phyloP scores from a whole-genome alignment of 2,113 vertebrate species.

The Sigmodon hispidus region DNA sequence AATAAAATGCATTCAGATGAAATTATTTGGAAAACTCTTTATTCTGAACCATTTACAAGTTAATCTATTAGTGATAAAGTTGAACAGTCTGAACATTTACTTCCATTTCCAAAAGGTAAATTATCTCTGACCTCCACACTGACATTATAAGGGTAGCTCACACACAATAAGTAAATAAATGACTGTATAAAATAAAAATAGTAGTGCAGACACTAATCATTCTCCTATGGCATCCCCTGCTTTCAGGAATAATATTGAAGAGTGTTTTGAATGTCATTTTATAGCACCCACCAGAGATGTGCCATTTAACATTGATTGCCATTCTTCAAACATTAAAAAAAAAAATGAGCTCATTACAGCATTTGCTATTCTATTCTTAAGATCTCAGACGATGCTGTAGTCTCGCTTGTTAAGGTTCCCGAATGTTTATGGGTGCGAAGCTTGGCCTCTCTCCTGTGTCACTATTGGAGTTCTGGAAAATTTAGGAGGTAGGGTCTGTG shows the following conservation, averaged over 20 bases:
- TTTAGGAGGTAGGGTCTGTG: neutral
- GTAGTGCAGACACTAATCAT: neutral
- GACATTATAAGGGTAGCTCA: no score
- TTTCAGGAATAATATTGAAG: conserved; percentile 37
- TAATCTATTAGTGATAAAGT: neutral
- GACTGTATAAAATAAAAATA: neutral
- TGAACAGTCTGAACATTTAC: neutral
- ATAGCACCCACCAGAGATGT: neutral
- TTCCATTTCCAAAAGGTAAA: conserved; percentile 19
- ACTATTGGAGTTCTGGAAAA: neutral
- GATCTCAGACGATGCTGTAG: neutral
- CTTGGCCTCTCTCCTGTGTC: no score
- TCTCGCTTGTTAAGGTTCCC: neutral
- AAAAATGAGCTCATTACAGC: neutral
- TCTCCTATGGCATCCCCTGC: neutral
- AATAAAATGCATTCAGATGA: conserved; percentile 38
- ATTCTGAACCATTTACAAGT: neutral
- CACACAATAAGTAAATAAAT: neutral
- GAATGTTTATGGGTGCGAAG: neutral
- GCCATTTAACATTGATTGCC: conserved; percentile 5
- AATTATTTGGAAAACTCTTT: conserved; percentile 27
- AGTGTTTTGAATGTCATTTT: conserved; percentile 37
- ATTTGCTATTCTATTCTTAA: neutral
- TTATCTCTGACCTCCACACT: neutral
- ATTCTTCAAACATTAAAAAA: neutral